Conservation (phyloP, 2,888 invertebrate genomes). For the Malachius bipustulatus region DNA sequence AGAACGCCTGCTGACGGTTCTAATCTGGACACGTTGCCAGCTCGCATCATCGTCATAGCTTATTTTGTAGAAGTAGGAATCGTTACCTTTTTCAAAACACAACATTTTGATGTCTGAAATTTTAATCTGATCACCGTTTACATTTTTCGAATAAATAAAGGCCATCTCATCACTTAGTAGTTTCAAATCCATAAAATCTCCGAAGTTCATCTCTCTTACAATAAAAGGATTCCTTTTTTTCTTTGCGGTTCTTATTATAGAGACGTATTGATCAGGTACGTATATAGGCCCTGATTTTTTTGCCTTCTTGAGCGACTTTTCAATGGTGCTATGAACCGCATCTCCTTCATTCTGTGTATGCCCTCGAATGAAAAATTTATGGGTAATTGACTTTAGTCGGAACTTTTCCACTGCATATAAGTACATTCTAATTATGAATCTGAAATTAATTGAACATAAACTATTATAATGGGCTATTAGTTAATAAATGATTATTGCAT, state of each 20-base stretch:
- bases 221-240: too few species aligned
- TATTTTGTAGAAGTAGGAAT: too few species aligned
- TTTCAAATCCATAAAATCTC: too few species aligned
- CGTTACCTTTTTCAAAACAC: too few species aligned
- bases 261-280: conserved; percentile 1
- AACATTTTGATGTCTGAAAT: too few species aligned
- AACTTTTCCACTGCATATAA: neutral
- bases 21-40: too few species aligned
- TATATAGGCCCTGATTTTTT: neutral
- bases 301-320: neutral
- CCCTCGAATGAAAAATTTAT: conserved; percentile 5
- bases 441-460: neutral
- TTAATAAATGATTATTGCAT: neutral
- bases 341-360: conserved; percentile 1
- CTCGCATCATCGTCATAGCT: too few species aligned
- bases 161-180: too few species aligned
- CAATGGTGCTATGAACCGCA: neutral
- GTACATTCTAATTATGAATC: conserved; percentile 16
- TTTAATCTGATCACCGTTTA: too few species aligned
- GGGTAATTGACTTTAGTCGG: neutral
- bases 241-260: neutral
- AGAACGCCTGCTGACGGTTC: too few species aligned
- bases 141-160: too few species aligned
- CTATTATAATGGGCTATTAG: neutral
- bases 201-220: too few species aligned